Base-by-base conservation (phyloP, 2,113 vertebrate species). In the Pipra filicauda region DNA sequence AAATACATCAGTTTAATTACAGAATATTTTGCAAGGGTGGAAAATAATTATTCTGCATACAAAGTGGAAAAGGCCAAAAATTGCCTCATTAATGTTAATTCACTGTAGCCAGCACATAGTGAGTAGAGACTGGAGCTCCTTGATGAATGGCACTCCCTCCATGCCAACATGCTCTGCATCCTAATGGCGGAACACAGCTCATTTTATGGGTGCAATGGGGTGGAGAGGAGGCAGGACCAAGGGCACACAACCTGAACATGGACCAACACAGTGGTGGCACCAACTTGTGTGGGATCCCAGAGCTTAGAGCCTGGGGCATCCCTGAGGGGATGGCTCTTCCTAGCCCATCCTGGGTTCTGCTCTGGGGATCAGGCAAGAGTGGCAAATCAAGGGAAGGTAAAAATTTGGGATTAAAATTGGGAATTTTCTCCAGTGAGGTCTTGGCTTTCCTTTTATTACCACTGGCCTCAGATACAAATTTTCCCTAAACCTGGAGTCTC, bases 1-100 rank as follows among this genome's bases (percentile, higher is more conserved):
- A 94, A 93, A 96, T 93, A 76, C 72, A 90, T 93, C 88, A 49
- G 76, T 66, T 95, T 95, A 94, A 96, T 96, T 95, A 93, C 86
- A 52, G 59, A 72, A 78, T 94, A 58, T 89, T 94, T 95, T 91
- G 74, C 64, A 88, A 74, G 46, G 37, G 46, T 51, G 37, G 51
- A 90, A 95, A 88, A 91, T 70, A 92, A 94, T 81, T 78, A 86
- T 54, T 70, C 46, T 54, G 69, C 91, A 87, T 84, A 85, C 73
- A 26, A 93, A 86, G 31, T 85, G 89, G 83, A 91, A 96, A 78
- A 94, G 76, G 69, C 92, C 91, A 72, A 82, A 95, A 96, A 79
- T 75, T 89, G 73, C 80, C 93, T 96, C 91, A 93, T 96, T 94
- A 96, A 69, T 3, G 28, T 87, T 92, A 85, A 95, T 94, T 92